Conservation (phyloP, 2,888 invertebrate genomes). For the Diplazon laetatorius region DNA sequence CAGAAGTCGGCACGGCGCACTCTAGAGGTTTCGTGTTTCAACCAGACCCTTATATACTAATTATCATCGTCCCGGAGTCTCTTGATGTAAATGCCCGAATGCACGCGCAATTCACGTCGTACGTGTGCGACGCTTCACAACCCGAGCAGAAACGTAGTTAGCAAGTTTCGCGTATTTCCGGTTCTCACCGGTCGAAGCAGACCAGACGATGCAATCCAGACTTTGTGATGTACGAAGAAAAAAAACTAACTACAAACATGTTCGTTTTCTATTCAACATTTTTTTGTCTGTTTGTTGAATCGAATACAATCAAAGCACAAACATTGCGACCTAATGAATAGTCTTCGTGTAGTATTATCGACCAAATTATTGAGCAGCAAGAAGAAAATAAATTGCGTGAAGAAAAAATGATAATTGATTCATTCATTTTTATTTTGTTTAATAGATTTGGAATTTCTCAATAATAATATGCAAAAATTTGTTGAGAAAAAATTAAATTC, state of each 20-base stretch:
- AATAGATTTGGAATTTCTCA: too few species aligned
- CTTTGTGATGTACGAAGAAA: neutral
- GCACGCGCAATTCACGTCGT: constrained; percentile 69
- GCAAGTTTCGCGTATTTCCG: constrained; percentile 35
- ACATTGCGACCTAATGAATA: too few species aligned
- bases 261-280: neutral
- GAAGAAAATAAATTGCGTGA: neutral
- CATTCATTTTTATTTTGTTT: neutral
- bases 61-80: constrained; percentile 80
- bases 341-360: too few species aligned
- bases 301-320: too few species aligned
- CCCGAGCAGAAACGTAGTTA: too few species aligned
- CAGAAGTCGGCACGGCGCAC: constrained; percentile 78
- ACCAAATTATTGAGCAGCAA: too few species aligned
- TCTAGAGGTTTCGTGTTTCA: constrained; percentile 78
- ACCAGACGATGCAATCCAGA: neutral
- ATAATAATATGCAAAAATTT: too few species aligned
- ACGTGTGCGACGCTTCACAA: constrained; percentile 29
- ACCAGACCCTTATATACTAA: constrained; percentile 79
- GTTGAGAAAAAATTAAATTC: too few species aligned
- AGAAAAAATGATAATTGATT: neutral
- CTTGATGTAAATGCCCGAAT: constrained; percentile 79
- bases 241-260: constrained; percentile 7
- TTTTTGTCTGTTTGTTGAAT: too few species aligned
- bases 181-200: constrained; percentile 18